phyloP scores from a whole-genome alignment of 2,888 invertebrate genomes.

The Pristionchus japonicus region DNA sequence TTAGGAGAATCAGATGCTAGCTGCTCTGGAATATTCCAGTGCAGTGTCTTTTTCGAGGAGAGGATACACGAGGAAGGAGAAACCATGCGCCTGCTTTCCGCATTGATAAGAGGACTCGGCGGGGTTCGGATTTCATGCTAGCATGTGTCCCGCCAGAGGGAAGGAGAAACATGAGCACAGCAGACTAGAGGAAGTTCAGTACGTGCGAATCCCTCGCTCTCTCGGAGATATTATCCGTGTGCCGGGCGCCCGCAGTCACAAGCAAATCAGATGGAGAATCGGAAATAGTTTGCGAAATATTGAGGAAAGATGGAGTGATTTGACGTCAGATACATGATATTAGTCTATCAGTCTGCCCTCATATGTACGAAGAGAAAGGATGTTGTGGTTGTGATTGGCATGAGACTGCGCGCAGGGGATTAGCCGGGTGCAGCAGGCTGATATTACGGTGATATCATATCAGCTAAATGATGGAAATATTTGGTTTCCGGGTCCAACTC shows the following conservation, averaged over 20 bases:
- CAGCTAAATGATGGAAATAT: not conserved
- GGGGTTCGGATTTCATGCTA: slow-evolving; percentile 28
- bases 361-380: not conserved
- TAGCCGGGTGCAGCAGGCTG: not conserved
- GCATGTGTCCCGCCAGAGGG: not conserved
- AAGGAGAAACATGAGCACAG: slow-evolving; percentile 4
- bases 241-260: not conserved
- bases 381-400: not conserved
- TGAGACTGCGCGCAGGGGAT: not conserved
- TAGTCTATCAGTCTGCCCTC: not conserved
- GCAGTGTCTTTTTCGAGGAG: not conserved
- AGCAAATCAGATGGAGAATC: not conserved
- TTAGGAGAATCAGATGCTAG: not conserved
- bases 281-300: not conserved
- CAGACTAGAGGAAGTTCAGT: slow-evolving; percentile 5
- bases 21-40: slow-evolving; percentile 2
- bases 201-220: not conserved
- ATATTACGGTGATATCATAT: slow-evolving; percentile 10
- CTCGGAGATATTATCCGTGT: not conserved
- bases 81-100: slow-evolving; percentile 9
- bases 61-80: not conserved
- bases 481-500: not conserved
- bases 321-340: not conserved
- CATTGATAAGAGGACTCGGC: not conserved
- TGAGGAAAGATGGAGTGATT: not conserved